A percentile compares a stretch with the other conserved stretches of the same genome.
These are phyloP conservation scores for Notospermus geniculatus DNA, from an alignment of 1,140 invertebrate species.

Conservation along the genomic window DNA sequence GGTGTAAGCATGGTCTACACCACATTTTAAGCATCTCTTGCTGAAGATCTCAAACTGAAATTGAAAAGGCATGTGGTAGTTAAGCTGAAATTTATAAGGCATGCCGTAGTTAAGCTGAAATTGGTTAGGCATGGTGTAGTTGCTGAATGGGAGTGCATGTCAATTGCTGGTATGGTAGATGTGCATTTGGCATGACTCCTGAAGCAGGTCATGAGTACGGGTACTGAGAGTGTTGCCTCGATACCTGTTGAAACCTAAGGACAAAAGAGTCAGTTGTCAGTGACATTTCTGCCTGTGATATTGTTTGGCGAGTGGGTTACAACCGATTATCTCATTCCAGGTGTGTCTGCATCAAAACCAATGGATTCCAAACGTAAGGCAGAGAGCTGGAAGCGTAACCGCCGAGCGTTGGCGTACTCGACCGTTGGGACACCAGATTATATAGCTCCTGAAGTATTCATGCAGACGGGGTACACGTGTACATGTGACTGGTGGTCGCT, in stretches of 20 bases:
- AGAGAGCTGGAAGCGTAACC: slow-evolving; percentile 34
- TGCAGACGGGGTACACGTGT: slow-evolving; percentile 95
- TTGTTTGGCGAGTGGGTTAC: no score
- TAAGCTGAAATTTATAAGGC: no score
- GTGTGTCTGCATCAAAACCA: slow-evolving; percentile 20
- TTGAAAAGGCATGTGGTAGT: not conserved
- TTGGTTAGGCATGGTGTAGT: no score
- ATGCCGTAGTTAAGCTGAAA: no score
- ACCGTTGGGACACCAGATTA: slow-evolving; percentile 99
- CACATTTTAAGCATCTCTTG: not conserved
- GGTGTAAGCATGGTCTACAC: not conserved
- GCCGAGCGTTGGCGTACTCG: slow-evolving; percentile 80
- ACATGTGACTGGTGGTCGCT: slow-evolving; percentile 99
- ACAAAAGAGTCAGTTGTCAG: slow-evolving; percentile 28
- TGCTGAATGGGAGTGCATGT: no score
- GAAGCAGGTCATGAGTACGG: no score
- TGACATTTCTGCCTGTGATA: not conserved
- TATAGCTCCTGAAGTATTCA: slow-evolving; percentile 96
- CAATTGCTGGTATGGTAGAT: no score
- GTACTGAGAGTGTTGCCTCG: no score
- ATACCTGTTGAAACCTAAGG: slow-evolving; percentile 51
- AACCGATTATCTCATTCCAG: no score
- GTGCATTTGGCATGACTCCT: no score
- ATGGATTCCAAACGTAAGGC: slow-evolving; percentile 34
- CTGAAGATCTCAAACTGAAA: not conserved